Percentiles rank a stretch among this genome's conserved stretches.
Evolutionary conservation across 2,888 invertebrate genomes (phyloP).

Genomic region (Gortyna flavago): DNA sequence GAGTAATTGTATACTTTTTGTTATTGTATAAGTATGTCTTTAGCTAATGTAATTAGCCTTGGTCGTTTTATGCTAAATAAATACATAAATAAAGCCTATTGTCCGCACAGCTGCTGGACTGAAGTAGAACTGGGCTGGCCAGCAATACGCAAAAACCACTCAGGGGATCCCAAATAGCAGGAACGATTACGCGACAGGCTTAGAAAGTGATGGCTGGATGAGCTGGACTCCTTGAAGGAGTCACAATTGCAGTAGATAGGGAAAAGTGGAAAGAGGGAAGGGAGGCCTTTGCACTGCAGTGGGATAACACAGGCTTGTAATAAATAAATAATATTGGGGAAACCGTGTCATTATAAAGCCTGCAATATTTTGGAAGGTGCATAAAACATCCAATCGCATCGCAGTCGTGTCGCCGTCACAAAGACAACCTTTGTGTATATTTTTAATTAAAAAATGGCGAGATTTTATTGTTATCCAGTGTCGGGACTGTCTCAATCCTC

Average conservation of each 20-base stretch:
- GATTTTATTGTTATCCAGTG: constrained; percentile 47
- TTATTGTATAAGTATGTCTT: background rate
- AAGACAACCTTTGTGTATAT: constrained; percentile 32
- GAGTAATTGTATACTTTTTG: background rate
- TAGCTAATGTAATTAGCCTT: background rate
- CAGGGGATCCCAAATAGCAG: background rate
- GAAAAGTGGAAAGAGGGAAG: background rate
- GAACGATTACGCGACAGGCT: background rate
- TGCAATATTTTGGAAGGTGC: background rate
- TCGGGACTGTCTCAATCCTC: constrained; percentile 39
- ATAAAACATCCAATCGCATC: constrained; percentile 24
- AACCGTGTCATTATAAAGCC: background rate
- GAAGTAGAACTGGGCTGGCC: too few species aligned
- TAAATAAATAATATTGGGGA: background rate
- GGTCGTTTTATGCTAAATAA: too few species aligned
- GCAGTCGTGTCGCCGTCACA: constrained; percentile 39
- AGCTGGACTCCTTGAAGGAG: background rate
- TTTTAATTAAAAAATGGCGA: constrained; percentile 52
- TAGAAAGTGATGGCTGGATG: background rate
- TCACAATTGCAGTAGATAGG: background rate
- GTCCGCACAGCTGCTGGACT: too few species aligned
- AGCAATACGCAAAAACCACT: background rate
- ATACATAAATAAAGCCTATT: too few species aligned
- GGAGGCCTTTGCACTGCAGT: background rate
- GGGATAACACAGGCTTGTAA: background rate